Percentiles rank a stretch among this genome's conserved stretches.
phyloP scores from a whole-genome alignment of 2,888 invertebrate genomes.

The Ischnus inquisitorius region DNA sequence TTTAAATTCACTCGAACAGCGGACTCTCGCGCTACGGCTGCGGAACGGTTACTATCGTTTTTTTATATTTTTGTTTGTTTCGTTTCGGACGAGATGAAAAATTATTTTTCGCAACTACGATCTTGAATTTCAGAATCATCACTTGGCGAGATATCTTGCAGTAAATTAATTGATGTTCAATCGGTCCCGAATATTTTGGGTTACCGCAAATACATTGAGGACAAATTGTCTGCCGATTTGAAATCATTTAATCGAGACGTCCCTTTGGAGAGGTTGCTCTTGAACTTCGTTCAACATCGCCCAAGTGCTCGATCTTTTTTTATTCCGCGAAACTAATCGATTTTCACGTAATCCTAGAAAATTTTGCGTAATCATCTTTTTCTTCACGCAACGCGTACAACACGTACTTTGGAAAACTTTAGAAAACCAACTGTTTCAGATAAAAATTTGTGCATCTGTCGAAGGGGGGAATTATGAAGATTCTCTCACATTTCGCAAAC shows the following conservation, averaged over 20 bases:
- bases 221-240: background rate
- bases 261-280: background rate
- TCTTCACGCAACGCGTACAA: slow-evolving; percentile 25
- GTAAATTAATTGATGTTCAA: background rate
- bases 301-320: background rate
- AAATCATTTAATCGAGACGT: background rate
- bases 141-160: background rate
- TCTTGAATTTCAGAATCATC: background rate
- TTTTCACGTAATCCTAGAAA: background rate
- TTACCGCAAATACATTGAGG: background rate
- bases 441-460: slow-evolving; percentile 12
- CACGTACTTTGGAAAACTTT: slow-evolving; percentile 8
- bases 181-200: background rate
- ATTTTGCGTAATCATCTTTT: background rate
- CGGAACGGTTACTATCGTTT: slow-evolving; percentile 11
- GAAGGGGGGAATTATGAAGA: background rate
- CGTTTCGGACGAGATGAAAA: background rate
- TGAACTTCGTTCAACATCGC: slow-evolving; percentile 2
- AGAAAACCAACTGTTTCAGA: slow-evolving; percentile 3
- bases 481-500: slow-evolving; percentile 23
- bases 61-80: slow-evolving; percentile 1
- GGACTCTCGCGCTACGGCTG: slow-evolving; percentile 7
- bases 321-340: background rate
- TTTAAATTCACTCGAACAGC: slow-evolving; percentile 30
- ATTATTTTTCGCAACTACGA: background rate